Evolutionary conservation across 2,797 vertebrate genomes (phyloP).

Genomic region (Eulemur albifrons): DNA sequence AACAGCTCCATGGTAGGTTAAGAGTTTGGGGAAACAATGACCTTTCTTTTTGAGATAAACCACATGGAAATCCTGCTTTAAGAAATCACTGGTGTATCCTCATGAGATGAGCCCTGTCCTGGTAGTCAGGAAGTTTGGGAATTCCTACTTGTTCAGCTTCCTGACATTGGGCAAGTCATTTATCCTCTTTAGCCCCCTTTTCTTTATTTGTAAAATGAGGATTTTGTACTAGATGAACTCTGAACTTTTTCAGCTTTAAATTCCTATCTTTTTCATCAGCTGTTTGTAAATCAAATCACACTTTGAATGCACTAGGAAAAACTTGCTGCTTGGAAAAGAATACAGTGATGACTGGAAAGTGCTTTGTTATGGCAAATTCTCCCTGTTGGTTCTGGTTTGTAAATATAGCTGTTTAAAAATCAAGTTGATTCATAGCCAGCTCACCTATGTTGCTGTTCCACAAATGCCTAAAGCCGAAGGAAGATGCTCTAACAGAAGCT

Average conservation of each 20-base stretch:
- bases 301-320: background rate
- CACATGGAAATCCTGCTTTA: background rate
- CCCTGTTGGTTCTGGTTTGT: background rate
- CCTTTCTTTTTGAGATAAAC: background rate
- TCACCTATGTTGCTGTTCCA: background rate
- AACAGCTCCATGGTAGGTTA: background rate
- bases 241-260: background rate
- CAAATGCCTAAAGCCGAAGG: background rate
- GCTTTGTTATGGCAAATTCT: background rate
- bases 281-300: conserved; percentile 37
- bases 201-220: conserved; percentile 7
- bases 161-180: background rate
- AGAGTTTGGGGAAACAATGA: background rate
- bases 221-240: background rate
- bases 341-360: background rate
- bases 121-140: background rate
- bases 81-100: background rate
- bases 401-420: background rate
- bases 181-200: background rate
- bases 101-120: background rate
- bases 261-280: background rate
- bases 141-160: background rate
- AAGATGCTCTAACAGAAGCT: background rate
- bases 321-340: background rate
- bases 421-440: background rate